Percentiles rank a stretch among this genome's conserved stretches.
Conservation (phyloP, 2,888 invertebrate genomes). For the Andrena minutula region DNA sequence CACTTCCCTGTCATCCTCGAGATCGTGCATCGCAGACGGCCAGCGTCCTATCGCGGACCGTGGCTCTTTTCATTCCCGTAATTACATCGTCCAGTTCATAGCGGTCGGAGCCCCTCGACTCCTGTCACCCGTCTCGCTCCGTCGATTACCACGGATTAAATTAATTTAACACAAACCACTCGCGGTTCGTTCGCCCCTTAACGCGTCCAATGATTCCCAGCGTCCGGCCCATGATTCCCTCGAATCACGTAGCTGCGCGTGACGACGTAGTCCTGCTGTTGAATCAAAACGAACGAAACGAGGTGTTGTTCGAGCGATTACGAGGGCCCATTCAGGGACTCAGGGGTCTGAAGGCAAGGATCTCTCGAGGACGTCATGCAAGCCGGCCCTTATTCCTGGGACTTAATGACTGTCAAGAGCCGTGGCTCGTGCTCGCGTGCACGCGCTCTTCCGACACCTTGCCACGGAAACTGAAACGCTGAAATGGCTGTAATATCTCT, state of each 20-base stretch:
- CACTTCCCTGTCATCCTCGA: constrained; percentile 45
- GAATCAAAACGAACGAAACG: constrained; percentile 39
- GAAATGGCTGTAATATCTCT: constrained; percentile 52
- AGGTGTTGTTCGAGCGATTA: constrained; percentile 49
- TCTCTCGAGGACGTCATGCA: constrained; percentile 33
- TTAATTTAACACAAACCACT: constrained; percentile 37
- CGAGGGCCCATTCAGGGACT: constrained; percentile 31
- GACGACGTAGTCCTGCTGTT: constrained; percentile 21
- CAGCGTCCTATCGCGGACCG: not conserved
- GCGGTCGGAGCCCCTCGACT: constrained; percentile 5
- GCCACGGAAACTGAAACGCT: constrained; percentile 33
- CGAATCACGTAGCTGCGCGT: constrained; percentile 21
- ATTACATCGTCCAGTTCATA: constrained; percentile 39
- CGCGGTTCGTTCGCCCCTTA: not conserved
- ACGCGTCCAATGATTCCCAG: constrained; percentile 32
- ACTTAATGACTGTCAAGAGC: constrained; percentile 46
- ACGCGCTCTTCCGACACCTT: constrained; percentile 18
- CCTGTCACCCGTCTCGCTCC: constrained; percentile 16
- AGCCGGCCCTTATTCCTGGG: constrained; percentile 45
- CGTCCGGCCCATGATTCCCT: not conserved
- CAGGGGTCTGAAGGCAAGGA: not conserved
- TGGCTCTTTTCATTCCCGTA: constrained; percentile 36
- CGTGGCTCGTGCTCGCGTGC: constrained; percentile 55
- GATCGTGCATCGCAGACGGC: constrained; percentile 15
- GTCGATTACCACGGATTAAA: constrained; percentile 32